These are phyloP conservation scores for Harlomillsia oculata DNA, from an alignment of 1,140 invertebrate genomes.

Conservation along the genomic window DNA sequence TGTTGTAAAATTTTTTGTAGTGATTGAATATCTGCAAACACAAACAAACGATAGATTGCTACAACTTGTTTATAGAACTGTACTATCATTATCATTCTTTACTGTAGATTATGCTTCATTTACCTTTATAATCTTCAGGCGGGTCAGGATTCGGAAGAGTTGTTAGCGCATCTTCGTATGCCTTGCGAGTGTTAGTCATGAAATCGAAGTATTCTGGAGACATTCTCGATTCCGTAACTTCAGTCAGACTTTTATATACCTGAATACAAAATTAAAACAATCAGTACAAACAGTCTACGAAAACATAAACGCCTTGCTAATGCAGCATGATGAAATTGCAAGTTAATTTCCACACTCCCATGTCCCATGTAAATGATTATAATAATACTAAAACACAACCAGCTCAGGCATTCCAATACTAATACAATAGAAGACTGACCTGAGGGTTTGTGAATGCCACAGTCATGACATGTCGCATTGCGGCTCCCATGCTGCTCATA, in stretches of 20 bases:
- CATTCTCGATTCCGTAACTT: constrained; percentile 40
- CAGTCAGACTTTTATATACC: constrained; percentile 42
- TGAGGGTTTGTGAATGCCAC: constrained; percentile 75
- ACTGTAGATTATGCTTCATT: no score
- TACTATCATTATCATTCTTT: no score
- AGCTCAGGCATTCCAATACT: no score
- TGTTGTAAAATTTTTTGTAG: constrained; percentile 68
- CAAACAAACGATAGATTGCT: constrained; percentile 12
- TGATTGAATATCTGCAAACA: constrained; percentile 60
- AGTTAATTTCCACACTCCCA: constrained; percentile 41
- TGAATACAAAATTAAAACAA: constrained; percentile 28
- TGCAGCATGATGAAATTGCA: background rate
- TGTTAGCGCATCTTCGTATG: constrained; percentile 68
- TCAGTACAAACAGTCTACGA: background rate
- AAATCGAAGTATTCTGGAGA: constrained; percentile 49
- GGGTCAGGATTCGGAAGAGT: constrained; percentile 69
- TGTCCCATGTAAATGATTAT: constrained; percentile 19
- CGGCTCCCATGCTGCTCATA: constrained; percentile 85
- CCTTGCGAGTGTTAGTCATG: constrained; percentile 58
- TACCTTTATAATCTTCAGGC: constrained; percentile 62
- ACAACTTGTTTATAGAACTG: no score
- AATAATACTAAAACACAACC: constrained; percentile 7
- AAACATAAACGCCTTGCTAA: no score
- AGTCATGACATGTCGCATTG: constrained; percentile 87
- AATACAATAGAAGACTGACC: constrained; percentile 44